phyloP scores from a whole-genome alignment of 2,113 vertebrate genomes.

The Pandion haliaetus region DNA sequence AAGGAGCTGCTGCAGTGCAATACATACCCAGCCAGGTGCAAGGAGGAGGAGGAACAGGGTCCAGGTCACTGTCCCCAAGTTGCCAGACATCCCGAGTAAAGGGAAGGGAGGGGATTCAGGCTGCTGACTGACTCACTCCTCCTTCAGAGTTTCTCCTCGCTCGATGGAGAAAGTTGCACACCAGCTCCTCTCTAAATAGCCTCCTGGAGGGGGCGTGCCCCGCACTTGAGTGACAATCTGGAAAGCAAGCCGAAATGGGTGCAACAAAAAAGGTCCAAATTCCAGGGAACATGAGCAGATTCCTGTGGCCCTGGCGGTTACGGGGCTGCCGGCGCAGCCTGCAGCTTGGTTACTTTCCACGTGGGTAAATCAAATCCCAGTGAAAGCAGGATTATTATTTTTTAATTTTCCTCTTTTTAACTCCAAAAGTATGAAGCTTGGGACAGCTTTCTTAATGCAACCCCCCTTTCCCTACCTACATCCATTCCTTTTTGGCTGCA shows the following conservation, averaged over 20 bases:
- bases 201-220: constrained; percentile 7
- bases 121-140: not conserved
- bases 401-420: not conserved
- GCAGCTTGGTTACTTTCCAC: not conserved
- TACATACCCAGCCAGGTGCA: constrained; percentile 33
- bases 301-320: not conserved
- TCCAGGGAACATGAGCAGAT: not conserved
- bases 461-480: not conserved
- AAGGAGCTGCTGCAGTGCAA: not conserved
- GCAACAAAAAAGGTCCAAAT: not conserved
- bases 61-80: not conserved
- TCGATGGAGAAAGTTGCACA: not conserved
- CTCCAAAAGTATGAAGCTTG: not conserved
- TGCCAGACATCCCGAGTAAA: not conserved
- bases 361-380: not conserved
- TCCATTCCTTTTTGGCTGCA: not conserved
- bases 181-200: constrained; percentile 22
- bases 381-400: not conserved
- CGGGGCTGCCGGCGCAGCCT: not conserved
- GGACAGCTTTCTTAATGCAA: not conserved
- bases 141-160: not conserved
- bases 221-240: not conserved
- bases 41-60: not conserved
- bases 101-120: not conserved
- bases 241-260: not conserved